These are phyloP conservation scores for Coreius guichenoti DNA, from an alignment of 2,797 vertebrate genomes.

Conservation along the genomic window DNA sequence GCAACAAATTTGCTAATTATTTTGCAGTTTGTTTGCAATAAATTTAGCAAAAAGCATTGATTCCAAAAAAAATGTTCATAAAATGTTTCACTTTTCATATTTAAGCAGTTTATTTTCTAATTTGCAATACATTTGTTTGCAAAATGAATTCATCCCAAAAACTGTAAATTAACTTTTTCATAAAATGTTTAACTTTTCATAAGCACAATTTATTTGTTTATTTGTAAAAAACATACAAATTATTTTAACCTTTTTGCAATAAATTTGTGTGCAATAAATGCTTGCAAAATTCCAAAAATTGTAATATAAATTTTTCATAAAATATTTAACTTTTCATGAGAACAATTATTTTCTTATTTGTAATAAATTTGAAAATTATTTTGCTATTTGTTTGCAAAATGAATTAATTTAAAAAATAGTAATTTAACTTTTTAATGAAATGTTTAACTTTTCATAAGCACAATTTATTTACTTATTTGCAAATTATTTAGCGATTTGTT, in stretches of 20 bases:
- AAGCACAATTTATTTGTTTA: too few species aligned
- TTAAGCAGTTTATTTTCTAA: too few species aligned
- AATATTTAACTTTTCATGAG: neutral
- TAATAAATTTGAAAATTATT: neutral
- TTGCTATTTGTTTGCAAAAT: too few species aligned
- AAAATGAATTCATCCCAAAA: neutral
- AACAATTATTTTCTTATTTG: neutral
- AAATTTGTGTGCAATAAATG: too few species aligned
- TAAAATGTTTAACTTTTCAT: neutral
- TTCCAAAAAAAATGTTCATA: neutral
- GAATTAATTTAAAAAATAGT: neutral
- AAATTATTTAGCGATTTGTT: too few species aligned
- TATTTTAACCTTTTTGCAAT: too few species aligned
- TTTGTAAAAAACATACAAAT: too few species aligned
- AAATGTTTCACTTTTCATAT: neutral
- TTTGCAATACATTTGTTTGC: too few species aligned
- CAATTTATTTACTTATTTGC: neutral
- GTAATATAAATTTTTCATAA: neutral
- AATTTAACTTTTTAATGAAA: neutral
- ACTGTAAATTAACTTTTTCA: neutral
- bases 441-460: neutral
- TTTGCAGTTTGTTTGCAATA: neutral
- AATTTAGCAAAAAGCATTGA: neutral
- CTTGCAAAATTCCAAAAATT: neutral
- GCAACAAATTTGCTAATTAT: neutral